Conservation (phyloP, 2,797 vertebrate genomes). For the Acipenser ruthenus region DNA sequence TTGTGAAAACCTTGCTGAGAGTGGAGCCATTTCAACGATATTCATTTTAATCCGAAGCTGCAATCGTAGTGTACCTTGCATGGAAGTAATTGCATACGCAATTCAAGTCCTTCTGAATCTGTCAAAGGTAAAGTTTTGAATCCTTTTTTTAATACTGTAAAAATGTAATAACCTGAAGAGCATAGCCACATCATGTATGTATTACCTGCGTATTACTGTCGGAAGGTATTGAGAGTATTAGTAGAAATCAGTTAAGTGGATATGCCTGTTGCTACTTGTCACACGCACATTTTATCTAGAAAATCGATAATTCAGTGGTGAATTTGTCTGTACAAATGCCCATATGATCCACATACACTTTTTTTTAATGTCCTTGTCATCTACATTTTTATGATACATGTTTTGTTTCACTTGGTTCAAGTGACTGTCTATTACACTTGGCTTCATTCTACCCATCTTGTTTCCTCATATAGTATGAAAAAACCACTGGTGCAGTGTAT, state of each 20-base stretch:
- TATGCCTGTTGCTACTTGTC: no score
- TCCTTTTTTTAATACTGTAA: neutral
- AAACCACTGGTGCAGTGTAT: constrained; percentile 72
- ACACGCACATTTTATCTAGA: no score
- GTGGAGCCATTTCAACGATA: constrained; percentile 67
- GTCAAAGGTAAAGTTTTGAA: constrained; percentile 70
- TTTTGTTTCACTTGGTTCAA: neutral
- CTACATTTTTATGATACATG: no score
- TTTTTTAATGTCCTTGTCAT: neutral
- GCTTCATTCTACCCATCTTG: no score
- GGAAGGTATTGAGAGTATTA: no score
- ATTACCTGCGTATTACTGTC: no score
- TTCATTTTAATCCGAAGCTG: constrained; percentile 83
- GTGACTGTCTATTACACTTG: neutral
- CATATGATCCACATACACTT: neutral
- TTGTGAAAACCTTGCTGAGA: constrained; percentile 81
- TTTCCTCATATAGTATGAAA: constrained; percentile 63
- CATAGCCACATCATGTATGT: neutral
- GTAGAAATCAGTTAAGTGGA: no score
- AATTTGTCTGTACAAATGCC: no score
- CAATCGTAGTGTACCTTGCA: constrained; percentile 88
- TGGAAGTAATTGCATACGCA: constrained; percentile 82
- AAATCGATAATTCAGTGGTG: no score
- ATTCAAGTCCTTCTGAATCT: constrained; percentile 89
- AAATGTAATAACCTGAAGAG: neutral